Evolutionary conservation across 2,888 invertebrate species (phyloP).

Genomic region (Asteroscopus sphinx): DNA sequence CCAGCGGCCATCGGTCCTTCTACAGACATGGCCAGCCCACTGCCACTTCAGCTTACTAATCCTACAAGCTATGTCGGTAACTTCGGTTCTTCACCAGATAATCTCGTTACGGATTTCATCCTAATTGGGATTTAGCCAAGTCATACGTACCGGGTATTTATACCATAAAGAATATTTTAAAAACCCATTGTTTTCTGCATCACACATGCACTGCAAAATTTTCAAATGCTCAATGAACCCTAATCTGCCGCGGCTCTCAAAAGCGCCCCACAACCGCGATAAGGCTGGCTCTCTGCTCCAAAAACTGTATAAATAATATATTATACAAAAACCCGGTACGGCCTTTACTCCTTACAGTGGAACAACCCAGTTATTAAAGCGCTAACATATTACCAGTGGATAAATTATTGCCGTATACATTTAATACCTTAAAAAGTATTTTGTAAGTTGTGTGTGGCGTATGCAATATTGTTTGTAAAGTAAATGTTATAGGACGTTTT

Average conservation of each 20-base stretch:
- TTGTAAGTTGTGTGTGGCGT: slow-evolving; percentile 22
- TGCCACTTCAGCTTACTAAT: too few species aligned
- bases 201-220: neutral
- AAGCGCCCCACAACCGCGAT: slow-evolving; percentile 59
- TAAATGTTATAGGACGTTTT: too few species aligned
- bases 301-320: slow-evolving; percentile 70
- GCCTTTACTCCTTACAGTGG: slow-evolving; percentile 50
- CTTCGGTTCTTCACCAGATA: too few species aligned
- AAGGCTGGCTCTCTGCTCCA: slow-evolving; percentile 67
- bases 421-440: slow-evolving; percentile 27
- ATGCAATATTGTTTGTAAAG: slow-evolving; percentile 15
- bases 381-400: slow-evolving; percentile 45
- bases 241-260: slow-evolving; percentile 61
- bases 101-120: too few species aligned
- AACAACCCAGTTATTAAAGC: slow-evolving; percentile 57
- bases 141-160: too few species aligned
- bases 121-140: too few species aligned
- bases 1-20: too few species aligned
- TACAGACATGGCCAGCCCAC: too few species aligned
- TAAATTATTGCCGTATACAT: slow-evolving; percentile 48
- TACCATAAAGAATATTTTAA: too few species aligned
- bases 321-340: slow-evolving; percentile 61
- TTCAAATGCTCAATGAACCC: slow-evolving; percentile 48
- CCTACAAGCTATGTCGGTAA: too few species aligned
- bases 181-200: too few species aligned